Evolutionary conservation across 2,797 vertebrate species (phyloP).

Genomic region (Clangula hyemalis): DNA sequence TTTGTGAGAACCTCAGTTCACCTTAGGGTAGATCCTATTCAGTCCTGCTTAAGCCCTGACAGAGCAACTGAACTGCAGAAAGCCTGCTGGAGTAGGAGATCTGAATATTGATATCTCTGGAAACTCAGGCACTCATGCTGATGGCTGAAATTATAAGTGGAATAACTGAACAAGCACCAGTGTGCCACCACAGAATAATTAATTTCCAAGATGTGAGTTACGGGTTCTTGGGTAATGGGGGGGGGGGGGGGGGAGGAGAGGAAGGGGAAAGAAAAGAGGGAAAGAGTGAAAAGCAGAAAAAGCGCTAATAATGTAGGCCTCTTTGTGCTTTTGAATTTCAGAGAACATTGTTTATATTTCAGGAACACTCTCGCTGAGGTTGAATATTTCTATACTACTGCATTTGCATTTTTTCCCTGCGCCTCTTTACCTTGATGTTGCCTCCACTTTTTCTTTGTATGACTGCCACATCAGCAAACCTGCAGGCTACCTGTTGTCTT

Average conservation of each 20-base stretch:
- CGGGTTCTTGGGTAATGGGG: background rate
- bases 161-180: background rate
- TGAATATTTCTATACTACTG: background rate
- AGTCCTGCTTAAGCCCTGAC: background rate
- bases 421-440: background rate
- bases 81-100: background rate
- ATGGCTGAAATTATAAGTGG: background rate
- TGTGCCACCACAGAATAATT: background rate
- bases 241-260: accelerated
- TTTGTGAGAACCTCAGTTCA: slow-evolving; percentile 45
- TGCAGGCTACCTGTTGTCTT: background rate
- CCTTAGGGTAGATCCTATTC: slow-evolving; percentile 17
- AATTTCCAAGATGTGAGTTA: background rate
- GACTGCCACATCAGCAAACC: background rate
- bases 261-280: too few species aligned
- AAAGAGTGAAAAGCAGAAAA: background rate
- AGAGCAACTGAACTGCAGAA: slow-evolving; percentile 13
- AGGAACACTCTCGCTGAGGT: background rate
- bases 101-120: slow-evolving; percentile 36
- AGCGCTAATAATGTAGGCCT: background rate
- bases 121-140: background rate
- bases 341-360: background rate
- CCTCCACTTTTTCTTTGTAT: background rate
- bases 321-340: background rate
- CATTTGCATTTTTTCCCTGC: background rate